Conservation (phyloP, 1,140 invertebrate species). For the Neuroterus valhalla region DNA sequence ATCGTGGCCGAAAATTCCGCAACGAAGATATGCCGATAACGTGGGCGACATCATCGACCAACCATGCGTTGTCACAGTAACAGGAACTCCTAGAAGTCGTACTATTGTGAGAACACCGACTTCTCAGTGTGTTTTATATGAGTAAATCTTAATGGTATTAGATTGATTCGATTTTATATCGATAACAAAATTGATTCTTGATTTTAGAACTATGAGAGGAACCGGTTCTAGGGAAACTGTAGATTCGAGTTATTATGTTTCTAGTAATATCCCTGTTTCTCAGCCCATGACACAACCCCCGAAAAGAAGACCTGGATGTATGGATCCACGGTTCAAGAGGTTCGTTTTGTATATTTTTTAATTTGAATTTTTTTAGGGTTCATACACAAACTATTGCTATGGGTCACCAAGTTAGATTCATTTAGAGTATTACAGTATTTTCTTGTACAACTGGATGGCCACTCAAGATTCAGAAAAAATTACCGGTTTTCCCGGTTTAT, state of each 20-base stretch:
- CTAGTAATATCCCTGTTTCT: constrained; percentile 21
- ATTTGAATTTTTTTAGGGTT: constrained; percentile 4
- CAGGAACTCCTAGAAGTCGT: constrained; percentile 56
- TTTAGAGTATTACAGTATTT: too few relatives aligned
- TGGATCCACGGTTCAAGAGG: constrained; percentile 62
- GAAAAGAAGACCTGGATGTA: constrained; percentile 51
- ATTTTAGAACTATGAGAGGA: not conserved
- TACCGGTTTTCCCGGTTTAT: too few relatives aligned
- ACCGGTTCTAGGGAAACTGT: constrained; percentile 26
- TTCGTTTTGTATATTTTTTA: constrained; percentile 32
- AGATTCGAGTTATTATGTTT: constrained; percentile 30
- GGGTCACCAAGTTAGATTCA: too few relatives aligned
- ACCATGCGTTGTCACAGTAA: constrained; percentile 60
- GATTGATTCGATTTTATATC: not conserved
- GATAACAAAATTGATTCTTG: not conserved
- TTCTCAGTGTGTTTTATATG: constrained; percentile 51
- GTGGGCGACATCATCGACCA: constrained; percentile 57
- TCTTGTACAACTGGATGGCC: too few relatives aligned
- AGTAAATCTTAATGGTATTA: not conserved
- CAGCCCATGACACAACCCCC: constrained; percentile 13
- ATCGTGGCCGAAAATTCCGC: constrained; percentile 70
- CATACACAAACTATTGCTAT: too few relatives aligned
- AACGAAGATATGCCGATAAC: constrained; percentile 57
- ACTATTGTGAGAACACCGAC: constrained; percentile 48
- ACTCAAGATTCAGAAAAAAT: too few relatives aligned